Base-by-base conservation (phyloP, 2,113 vertebrate species). In the Sardina pilchardus region DNA sequence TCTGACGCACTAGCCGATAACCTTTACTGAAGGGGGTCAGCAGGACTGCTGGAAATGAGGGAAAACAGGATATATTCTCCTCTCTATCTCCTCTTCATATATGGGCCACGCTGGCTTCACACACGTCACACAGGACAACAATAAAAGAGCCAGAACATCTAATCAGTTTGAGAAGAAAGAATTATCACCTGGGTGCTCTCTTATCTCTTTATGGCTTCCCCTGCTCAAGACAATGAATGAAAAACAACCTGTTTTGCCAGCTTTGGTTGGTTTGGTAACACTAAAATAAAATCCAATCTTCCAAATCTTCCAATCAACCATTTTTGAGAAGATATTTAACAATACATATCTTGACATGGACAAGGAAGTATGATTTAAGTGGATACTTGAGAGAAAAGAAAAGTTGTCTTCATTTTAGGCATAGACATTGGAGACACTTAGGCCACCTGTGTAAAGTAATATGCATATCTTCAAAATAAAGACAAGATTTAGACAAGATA, bases 1-100 rank as follows among this genome's bases (percentile, higher is more conserved):
- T n/a, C 43, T 82, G 81, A 71, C 82, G 71, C 71, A 78, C 30
- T 30, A 59, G 14, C 71, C 39, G 71, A 78, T 36, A 78, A 78
- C 71, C 71, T 36, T 36, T 78, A 34, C 30, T 34, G 16, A 71
- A 78, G 71, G 71, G 30, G 9, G 30, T 16, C 21, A 59, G 19
- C 53, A 59, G 1, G 53, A 5, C 53, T 3, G 53, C 12, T 1
- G 12, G 3, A 78, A 78, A 17, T 34, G 10, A 17, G 10, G 12
- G 12, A 36, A 36, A 78, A 78, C 71, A 78, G 71, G 71, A 78
- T 78, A 12, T 36, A 17, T 3, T 16, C 2, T 2, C 36, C 71
- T 39, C 3, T 78, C 4, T 78, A 9, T 78, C 71, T 42, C 26
- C 71, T 4, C 71, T 78, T 78, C 19, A 39, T 78, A 59, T 34